Evolutionary conservation across 2,888 invertebrate species (phyloP).

Genomic region (Apodemia zela): DNA sequence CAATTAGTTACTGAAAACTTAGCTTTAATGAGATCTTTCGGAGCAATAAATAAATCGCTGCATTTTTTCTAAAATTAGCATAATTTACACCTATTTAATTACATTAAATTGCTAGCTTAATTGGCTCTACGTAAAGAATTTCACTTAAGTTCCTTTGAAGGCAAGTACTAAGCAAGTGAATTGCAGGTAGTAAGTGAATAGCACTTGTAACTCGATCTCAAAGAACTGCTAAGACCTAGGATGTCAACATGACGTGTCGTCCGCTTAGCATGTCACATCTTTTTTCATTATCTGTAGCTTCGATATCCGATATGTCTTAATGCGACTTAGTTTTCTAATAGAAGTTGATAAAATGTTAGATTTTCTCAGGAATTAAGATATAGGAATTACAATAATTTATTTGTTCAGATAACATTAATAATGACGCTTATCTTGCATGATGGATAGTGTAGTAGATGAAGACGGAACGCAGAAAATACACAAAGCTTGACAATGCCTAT

Average conservation of each 20-base stretch:
- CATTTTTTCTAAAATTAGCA: not conserved
- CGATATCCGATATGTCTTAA: constrained; percentile 12
- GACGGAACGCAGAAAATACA: no score
- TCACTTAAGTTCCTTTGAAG: not conserved
- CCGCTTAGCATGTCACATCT: not conserved
- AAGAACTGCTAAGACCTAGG: not conserved
- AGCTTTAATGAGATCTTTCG: no score
- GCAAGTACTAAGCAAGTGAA: constrained; percentile 4
- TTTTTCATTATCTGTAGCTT: constrained; percentile 6
- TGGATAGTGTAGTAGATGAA: no score
- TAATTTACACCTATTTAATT: constrained; percentile 2
- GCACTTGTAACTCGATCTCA: not conserved
- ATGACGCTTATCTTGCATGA: no score
- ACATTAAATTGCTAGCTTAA: not conserved
- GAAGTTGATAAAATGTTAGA: not conserved
- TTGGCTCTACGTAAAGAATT: not conserved
- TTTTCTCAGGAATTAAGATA: not conserved
- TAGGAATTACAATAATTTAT: not conserved
- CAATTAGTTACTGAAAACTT: no score
- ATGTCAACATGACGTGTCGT: constrained; percentile 5
- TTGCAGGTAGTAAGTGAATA: not conserved
- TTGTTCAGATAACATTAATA: not conserved
- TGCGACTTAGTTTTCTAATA: constrained; percentile 9
- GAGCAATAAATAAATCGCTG: not conserved
- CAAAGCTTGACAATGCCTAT: no score